Base-by-base conservation (phyloP, 2,888 invertebrate species). In the Bedellia somnulentella region DNA sequence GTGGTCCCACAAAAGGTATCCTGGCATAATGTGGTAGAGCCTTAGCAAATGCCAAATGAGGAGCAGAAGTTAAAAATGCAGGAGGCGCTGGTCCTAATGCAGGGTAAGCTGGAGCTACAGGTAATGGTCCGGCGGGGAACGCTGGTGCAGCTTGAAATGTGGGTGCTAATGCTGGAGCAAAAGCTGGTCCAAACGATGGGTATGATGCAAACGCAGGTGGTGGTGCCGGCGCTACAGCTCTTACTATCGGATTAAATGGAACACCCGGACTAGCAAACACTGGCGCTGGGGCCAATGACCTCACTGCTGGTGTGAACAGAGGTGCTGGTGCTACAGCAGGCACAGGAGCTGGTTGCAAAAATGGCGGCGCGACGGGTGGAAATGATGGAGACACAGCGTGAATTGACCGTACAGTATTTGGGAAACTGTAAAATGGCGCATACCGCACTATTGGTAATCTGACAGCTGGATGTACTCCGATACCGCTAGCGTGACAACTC, bases 361-460 rank as follows among this genome's bases (percentile, higher is more conserved):
- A 28, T 16, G 36, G 29, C 2, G 39, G 38, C n/a, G 36, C 36
- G 10, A 45, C 35, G 10, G 38, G 39, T n/a, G 43, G 32, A 4
- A 43, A 35, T 4, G 42, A 37, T 13, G 46, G 41, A 24, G 41
- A 34, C 11, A 68, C 53, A 24, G 73, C 64, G 38, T 63, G 73
- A 40, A 70, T 62, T 6, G 73, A 67, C 37, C 70, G 52, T 26
- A 59, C 61, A 30, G 52, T 55, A 32, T 53, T 55, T 9, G 75
- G 73, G 22, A 75, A 73, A 40, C 59, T 75, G 48, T 70, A 75
- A 49, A 63, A 75, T 5, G 75, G 75, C 26, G 75, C 68, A 42
- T 75, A 71, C 37, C 73, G 55, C 2, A 71, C 73, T 13, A 73
- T 47, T 2, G 73, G 61, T 18, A 57, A 43, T 41, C 56, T 64